These are phyloP conservation scores for Microctonus hyperodae DNA, from an alignment of 2,888 invertebrate species.

Conservation along the genomic window DNA sequence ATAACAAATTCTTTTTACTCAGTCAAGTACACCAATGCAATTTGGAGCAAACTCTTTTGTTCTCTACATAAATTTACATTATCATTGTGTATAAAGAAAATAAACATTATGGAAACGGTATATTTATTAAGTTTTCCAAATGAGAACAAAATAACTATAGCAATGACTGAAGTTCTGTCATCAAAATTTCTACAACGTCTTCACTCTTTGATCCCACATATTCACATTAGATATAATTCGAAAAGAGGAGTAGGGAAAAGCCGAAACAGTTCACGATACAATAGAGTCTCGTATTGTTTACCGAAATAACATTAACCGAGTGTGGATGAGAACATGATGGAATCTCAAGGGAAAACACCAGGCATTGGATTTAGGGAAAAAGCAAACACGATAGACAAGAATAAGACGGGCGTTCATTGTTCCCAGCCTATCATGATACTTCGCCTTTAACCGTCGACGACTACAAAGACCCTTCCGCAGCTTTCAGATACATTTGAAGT, in stretches of 20 bases:
- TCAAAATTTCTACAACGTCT: neutral
- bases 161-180: neutral
- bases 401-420: constrained; percentile 26
- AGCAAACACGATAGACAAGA: neutral
- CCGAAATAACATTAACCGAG: constrained; percentile 39
- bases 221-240: neutral
- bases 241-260: neutral
- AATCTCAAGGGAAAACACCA: constrained; percentile 29
- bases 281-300: constrained; percentile 28
- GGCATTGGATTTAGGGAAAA: constrained; percentile 16
- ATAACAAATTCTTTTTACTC: neutral
- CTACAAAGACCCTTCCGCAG: constrained; percentile 13
- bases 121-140: too few species aligned
- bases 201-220: neutral
- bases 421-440: constrained; percentile 28
- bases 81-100: too few species aligned
- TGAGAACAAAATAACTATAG: neutral
- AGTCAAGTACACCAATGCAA: too few species aligned
- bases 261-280: neutral
- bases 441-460: constrained; percentile 34
- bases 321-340: constrained; percentile 39
- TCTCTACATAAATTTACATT: too few species aligned
- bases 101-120: too few species aligned
- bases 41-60: too few species aligned
- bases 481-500: neutral